Percentiles rank a stretch among this genome's conserved stretches.
phyloP scores from a whole-genome alignment of 2,113 vertebrate genomes.

The Pseudopodoces humilis region DNA sequence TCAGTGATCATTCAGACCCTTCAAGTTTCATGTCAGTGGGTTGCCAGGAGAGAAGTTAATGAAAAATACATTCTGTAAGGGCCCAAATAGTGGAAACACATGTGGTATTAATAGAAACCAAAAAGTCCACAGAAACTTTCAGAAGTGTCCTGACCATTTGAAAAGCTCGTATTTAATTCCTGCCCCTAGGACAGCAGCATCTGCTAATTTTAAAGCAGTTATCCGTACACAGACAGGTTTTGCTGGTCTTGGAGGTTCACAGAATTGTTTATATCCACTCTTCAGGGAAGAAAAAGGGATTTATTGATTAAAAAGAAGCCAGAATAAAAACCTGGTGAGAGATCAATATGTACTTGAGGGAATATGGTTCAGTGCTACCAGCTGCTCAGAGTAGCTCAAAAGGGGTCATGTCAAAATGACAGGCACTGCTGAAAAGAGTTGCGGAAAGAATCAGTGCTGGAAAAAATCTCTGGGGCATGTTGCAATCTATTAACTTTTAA shows the following conservation, averaged over 20 bases:
- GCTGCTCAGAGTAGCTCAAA: slow-evolving; percentile 31
- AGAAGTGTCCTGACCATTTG: neutral
- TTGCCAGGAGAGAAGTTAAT: neutral
- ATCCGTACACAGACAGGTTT: neutral
- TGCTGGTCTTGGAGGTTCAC: neutral
- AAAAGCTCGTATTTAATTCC: neutral
- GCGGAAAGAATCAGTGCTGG: slow-evolving; percentile 14
- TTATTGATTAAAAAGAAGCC: neutral
- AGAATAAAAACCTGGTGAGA: slow-evolving; percentile 15
- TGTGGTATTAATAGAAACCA: neutral
- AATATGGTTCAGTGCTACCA: slow-evolving; percentile 16
- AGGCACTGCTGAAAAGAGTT: slow-evolving; percentile 1
- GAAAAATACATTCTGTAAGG: neutral
- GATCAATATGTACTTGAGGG: slow-evolving; percentile 18
- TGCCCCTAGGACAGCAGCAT: neutral
- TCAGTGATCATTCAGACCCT: neutral
- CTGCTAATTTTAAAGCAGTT: neutral
- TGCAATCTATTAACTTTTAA: slow-evolving; percentile 69
- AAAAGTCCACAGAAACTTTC: neutral
- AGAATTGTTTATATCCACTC: neutral
- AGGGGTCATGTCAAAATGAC: slow-evolving; percentile 26
- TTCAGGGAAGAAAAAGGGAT: slow-evolving; percentile 12
- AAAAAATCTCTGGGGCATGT: slow-evolving; percentile 48
- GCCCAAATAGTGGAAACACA: rapidly evolving
- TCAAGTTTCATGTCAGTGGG: neutral